Conservation (phyloP, 2,888 invertebrate genomes). For the Nemapogon koenigi region DNA sequence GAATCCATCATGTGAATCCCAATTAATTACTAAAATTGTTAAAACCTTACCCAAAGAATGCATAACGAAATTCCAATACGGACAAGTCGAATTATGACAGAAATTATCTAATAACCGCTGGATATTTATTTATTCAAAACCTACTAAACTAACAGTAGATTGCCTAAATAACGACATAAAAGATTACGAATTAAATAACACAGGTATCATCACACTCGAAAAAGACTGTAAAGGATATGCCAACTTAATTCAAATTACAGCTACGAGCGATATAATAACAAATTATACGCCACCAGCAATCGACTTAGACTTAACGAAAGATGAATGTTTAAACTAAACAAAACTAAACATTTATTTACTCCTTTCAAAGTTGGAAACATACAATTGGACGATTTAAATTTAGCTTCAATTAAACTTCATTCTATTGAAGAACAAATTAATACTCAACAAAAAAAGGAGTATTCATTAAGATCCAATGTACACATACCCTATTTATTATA, state of each 20-base stretch:
- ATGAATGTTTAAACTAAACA: slow-evolving; percentile 11
- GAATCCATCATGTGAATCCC: too few relatives aligned
- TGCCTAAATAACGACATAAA: background rate
- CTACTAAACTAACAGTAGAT: slow-evolving; percentile 1
- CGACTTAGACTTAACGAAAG: slow-evolving; percentile 9
- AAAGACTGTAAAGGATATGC: slow-evolving; percentile 10
- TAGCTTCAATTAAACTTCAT: slow-evolving; percentile 12
- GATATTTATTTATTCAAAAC: background rate
- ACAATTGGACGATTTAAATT: slow-evolving; percentile 11
- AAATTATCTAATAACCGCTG: too few relatives aligned
- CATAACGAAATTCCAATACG: too few relatives aligned
- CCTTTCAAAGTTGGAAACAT: slow-evolving; percentile 1
- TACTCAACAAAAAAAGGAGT: slow-evolving; percentile 1
- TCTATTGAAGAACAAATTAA: slow-evolving; percentile 12
- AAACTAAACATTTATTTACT: background rate
- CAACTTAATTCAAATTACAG: slow-evolving; percentile 8
- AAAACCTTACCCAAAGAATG: too few relatives aligned
- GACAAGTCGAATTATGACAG: background rate
- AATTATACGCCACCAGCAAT: slow-evolving; percentile 10
- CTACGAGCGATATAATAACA: slow-evolving; percentile 8
- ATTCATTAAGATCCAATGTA: background rate
- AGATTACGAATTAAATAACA: background rate
- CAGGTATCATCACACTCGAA: slow-evolving; percentile 9
- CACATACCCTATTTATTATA: too few relatives aligned
- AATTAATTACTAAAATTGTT: too few relatives aligned